Conservation (phyloP, 2,888 invertebrate species). For the Axea sp. region DNA sequence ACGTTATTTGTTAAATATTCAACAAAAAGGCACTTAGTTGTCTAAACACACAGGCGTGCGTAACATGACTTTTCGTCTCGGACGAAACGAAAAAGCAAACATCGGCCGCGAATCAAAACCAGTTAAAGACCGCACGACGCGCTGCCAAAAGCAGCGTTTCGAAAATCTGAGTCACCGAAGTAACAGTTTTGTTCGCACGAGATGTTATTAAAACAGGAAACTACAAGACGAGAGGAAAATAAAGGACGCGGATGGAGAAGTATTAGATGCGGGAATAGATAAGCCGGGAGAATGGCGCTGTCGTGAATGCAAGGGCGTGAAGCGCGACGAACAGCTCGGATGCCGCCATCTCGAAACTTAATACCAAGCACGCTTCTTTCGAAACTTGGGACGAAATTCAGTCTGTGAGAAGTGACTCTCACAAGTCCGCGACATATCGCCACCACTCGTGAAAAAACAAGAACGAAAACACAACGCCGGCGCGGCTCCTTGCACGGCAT, state of each 20-base stretch:
- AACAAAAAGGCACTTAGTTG: neutral
- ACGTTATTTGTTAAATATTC: too few relatives aligned
- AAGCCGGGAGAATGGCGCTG: conserved; percentile 62
- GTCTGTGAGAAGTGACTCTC: conserved; percentile 5
- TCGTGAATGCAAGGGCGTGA: conserved; percentile 65
- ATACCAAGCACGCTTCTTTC: conserved; percentile 23
- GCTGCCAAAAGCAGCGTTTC: conserved; percentile 8
- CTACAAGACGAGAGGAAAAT: conserved; percentile 42
- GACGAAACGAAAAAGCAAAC: neutral
- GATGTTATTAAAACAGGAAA: conserved; percentile 43
- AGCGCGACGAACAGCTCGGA: conserved; percentile 63
- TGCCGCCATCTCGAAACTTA: conserved; percentile 69
- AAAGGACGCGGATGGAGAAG: conserved; percentile 48
- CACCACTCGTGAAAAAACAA: neutral
- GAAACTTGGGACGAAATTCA: conserved; percentile 35
- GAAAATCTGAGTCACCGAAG: conserved; percentile 22
- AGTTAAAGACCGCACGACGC: neutral
- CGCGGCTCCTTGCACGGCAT: too few relatives aligned
- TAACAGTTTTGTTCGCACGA: conserved; percentile 31
- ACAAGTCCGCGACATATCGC: conserved; percentile 8
- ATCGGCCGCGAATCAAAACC: neutral
- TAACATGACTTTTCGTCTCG: neutral
- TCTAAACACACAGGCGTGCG: neutral
- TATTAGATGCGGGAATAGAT: conserved; percentile 56
- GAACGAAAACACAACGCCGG: neutral